Evolutionary conservation across 2,113 vertebrate genomes (phyloP), one percentile per base, ranked within the genome.

Genomic region (Apodemus speciosus): DNA sequence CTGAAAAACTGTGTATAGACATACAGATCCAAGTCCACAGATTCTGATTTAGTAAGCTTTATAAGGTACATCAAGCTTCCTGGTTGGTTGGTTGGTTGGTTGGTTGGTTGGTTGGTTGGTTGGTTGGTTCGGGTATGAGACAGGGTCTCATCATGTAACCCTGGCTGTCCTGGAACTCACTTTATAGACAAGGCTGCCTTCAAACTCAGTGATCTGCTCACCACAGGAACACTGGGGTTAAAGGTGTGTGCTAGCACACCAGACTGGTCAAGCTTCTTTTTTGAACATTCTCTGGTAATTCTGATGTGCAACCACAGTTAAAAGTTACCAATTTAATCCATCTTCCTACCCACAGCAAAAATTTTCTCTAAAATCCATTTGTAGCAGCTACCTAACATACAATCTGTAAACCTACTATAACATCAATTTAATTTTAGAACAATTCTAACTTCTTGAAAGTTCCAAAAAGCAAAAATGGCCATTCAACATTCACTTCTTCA

Each of bases 301-400:
- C 51, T 87, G 88, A 83, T 46, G 15, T 71, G 16, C 40, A 85
- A 15, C 30, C 27, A 85, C 3, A 27, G 69, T 88, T 79, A 93
- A 56, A 13, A 93, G 93, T 93, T n/a, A 89, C 46, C 88, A 51
- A 81, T 56, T 64, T 85, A 38, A 30, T 68, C 35, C 27, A 72
- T 46, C 51, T 93, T 38, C 35, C 40, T 85, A 38, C 40, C 14
- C 88, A 91, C 68, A 89, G 68, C 66, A 89, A 95, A 93, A 73
- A 23, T 89, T 80, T 38, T 43, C 72, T 69, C 25, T 38, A 91
- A 91, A 53, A 90, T 80, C 13, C 2, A 1, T 68, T 21, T 88
- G 23, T 56, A 85, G 27, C 6, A 85, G 10, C 46, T 62, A 94
- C 1, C 20, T 76, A 14, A 35, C 32, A 94, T 75, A 30, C 56